Evolutionary conservation across 2,113 vertebrate genomes (phyloP).

Genomic region (Mesembrinibis cayennensis): DNA sequence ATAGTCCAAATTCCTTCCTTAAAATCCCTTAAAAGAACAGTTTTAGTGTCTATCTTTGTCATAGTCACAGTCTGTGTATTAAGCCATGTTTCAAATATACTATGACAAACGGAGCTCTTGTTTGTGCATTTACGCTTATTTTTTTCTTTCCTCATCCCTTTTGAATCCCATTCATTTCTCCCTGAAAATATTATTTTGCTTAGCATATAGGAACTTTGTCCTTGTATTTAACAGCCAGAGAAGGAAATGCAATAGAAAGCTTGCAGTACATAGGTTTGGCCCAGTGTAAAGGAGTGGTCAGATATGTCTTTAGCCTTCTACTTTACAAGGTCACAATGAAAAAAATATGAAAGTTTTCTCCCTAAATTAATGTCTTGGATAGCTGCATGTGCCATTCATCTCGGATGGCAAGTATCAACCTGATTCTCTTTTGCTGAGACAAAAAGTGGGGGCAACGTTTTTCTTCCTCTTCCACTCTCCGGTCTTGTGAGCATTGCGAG

Average conservation of each 20-base stretch:
- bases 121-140: not conserved
- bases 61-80: not conserved
- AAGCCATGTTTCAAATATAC: not conserved
- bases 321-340: not conserved
- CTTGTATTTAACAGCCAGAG: not conserved
- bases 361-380: not conserved
- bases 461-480: not conserved
- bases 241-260: not conserved
- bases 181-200: not conserved
- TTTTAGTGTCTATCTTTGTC: not conserved
- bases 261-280: not conserved
- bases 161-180: not conserved
- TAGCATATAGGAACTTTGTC: not conserved
- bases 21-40: not conserved
- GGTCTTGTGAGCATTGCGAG: not conserved
- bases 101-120: not conserved
- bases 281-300: not conserved
- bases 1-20: not conserved
- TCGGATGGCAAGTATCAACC: too few relatives aligned
- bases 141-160: not conserved
- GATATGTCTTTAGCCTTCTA: not conserved
- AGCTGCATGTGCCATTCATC: not conserved
- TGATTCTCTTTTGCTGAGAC: not conserved
- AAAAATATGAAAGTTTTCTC: not conserved
- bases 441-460: not conserved